Conservation (phyloP, 2,113 vertebrate species). For the Phalacrocorax carbo region DNA sequence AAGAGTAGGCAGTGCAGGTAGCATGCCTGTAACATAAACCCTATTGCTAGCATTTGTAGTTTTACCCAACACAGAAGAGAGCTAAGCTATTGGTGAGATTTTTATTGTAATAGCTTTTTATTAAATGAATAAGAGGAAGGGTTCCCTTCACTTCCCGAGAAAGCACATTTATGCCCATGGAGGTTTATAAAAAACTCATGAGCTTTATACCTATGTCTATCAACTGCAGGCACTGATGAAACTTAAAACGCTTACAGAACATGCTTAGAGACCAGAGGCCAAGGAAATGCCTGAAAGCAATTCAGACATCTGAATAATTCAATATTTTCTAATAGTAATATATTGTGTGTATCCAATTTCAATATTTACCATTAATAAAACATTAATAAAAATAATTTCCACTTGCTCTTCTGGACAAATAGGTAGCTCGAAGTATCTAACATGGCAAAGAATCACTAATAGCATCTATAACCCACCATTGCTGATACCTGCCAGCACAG, state of each 20-base stretch:
- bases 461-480: not conserved
- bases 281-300: not conserved
- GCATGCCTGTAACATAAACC: not conserved
- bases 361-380: constrained; percentile 5
- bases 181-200: not conserved
- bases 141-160: not conserved
- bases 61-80: not conserved
- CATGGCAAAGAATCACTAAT: not conserved
- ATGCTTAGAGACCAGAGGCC: not conserved
- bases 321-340: not conserved
- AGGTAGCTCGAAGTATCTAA: not conserved
- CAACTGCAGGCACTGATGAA: not conserved
- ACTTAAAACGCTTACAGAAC: not conserved
- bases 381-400: not conserved
- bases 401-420: not conserved
- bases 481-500: not conserved
- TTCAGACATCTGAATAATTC: not conserved
- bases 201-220: not conserved
- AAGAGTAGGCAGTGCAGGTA: not conserved
- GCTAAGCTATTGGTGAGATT: not conserved
- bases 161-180: not conserved
- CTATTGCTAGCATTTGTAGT: not conserved
- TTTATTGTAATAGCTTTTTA: not conserved
- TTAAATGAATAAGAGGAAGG: not conserved
- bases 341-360: not conserved